Conservation (phyloP, 1,140 invertebrate genomes). For the Drosophila simulans region DNA sequence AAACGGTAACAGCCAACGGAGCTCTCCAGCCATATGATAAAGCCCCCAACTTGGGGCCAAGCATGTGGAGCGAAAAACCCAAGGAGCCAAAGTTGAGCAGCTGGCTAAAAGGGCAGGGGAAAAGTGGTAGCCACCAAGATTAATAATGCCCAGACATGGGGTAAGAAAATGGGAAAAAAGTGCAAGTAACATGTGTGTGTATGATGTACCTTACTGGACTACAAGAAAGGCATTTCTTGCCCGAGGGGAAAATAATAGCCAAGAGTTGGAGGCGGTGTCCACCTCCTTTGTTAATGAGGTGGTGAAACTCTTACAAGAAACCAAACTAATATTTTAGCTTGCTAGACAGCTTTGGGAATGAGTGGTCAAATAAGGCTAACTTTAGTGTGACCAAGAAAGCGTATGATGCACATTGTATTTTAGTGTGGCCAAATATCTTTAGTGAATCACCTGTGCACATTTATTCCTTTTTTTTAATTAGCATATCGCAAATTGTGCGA, state of each 20-base stretch:
- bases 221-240: not conserved
- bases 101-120: conserved; percentile 20
- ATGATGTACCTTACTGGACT: conserved; percentile 6
- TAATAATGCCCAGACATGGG: conserved; percentile 55
- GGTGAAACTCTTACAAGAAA: conserved; percentile 8
- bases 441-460: not conserved
- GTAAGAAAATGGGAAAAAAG: conserved; percentile 46
- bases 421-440: not conserved
- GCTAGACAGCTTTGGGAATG: not conserved
- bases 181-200: conserved; percentile 50
- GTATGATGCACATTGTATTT: not conserved
- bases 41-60: conserved; percentile 21
- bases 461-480: conserved; percentile 6
- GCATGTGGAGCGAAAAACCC: conserved; percentile 48
- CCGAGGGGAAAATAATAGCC: too few species aligned
- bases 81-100: conserved; percentile 47
- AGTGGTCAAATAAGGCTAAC: not conserved
- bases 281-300: conserved; percentile 8
- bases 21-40: conserved; percentile 39
- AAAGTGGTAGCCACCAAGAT: conserved; percentile 45
- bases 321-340: not conserved
- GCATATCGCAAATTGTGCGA: conserved; percentile 5
- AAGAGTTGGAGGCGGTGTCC: conserved; percentile 5
- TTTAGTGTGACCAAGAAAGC: conserved; percentile 11
- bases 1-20: conserved; percentile 40